Evolutionary conservation across 2,113 vertebrate genomes (phyloP).

Genomic region (Tetrao urogallus): DNA sequence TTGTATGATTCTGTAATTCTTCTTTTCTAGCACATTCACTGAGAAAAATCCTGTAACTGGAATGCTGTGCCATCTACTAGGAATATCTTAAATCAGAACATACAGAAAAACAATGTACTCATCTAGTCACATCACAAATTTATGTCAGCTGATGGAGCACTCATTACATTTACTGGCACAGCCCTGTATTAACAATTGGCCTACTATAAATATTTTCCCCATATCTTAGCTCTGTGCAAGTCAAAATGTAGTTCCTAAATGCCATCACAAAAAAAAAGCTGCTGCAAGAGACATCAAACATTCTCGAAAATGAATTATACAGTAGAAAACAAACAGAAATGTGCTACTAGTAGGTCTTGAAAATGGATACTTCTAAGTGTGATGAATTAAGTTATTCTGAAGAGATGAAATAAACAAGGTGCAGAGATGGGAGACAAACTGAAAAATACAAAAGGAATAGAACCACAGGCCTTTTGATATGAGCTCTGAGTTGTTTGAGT

Average conservation of each 20-base stretch:
- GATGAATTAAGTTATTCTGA: rapidly evolving
- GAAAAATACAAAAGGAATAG: background rate
- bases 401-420: background rate
- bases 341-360: background rate
- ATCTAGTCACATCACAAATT: background rate
- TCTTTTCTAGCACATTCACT: background rate
- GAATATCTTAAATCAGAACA: background rate
- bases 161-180: background rate
- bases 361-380: background rate
- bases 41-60: background rate
- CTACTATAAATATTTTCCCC: background rate
- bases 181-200: background rate
- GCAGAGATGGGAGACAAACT: background rate
- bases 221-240: background rate
- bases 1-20: background rate
- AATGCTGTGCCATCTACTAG: background rate
- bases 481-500: background rate
- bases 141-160: background rate
- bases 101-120: background rate
- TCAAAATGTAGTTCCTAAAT: background rate
- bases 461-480: background rate
- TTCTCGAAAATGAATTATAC: background rate
- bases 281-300: background rate
- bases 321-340: background rate
- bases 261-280: background rate